Percentiles rank a stretch among this genome's conserved stretches.
Evolutionary conservation across 37 sponge, comb jelly and placozoan species (phyloP).

Genomic region (Geodia barretti): DNA sequence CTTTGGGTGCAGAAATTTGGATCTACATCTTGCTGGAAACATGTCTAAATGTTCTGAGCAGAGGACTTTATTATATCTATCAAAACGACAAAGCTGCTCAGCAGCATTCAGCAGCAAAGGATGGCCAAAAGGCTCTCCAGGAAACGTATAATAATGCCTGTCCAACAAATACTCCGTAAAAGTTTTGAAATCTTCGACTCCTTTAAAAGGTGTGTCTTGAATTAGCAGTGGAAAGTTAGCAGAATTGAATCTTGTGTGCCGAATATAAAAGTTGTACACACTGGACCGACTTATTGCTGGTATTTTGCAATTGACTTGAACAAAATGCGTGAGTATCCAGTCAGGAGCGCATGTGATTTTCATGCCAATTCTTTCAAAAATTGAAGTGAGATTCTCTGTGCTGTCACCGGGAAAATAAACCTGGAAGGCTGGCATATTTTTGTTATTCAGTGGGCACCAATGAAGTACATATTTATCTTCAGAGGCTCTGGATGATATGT

Average conservation of each 20-base stretch:
- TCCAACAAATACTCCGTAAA: slow-evolving; percentile 7
- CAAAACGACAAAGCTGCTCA: slow-evolving; percentile 24
- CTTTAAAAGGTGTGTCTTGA: slow-evolving; percentile 14
- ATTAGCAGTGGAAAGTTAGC: background rate
- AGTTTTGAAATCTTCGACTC: slow-evolving; percentile 5
- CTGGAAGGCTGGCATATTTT: background rate
- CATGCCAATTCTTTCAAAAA: slow-evolving; percentile 50
- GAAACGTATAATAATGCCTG: background rate
- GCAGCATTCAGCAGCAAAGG: slow-evolving; percentile 58
- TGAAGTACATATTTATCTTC: background rate
- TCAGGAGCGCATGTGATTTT: slow-evolving; percentile 39
- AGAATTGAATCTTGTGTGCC: background rate
- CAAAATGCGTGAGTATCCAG: slow-evolving; percentile 8
- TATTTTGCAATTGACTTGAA: background rate
- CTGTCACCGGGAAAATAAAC: slow-evolving; percentile 21
- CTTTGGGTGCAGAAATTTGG: slow-evolving; percentile 29
- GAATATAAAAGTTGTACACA: slow-evolving; percentile 38
- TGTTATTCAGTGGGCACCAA: slow-evolving; percentile 14
- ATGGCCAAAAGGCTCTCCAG: slow-evolving; percentile 29
- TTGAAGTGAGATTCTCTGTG: background rate
- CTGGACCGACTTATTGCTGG: slow-evolving; percentile 7
- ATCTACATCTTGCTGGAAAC: background rate
- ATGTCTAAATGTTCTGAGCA: slow-evolving; percentile 13
- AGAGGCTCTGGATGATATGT: background rate
- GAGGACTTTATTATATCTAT: slow-evolving; percentile 26